Conservation (phyloP, 2,797 vertebrate species). For the Clangula hyemalis region DNA sequence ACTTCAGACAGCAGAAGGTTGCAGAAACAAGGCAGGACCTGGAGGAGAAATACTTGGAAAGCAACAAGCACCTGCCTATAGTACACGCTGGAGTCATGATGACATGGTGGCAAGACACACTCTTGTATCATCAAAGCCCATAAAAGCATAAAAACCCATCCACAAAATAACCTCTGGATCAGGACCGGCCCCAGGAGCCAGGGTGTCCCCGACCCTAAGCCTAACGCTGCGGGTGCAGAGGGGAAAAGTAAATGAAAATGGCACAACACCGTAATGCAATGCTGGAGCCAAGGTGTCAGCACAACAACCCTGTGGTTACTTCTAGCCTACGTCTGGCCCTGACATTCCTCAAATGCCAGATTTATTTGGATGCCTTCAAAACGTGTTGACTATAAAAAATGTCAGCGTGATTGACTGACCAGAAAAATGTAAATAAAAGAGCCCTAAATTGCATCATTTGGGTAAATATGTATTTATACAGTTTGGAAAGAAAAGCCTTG, state of each 20-base stretch:
- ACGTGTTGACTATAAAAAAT: not conserved
- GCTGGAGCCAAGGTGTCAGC: not conserved
- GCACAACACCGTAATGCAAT: not conserved
- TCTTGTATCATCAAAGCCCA: not conserved
- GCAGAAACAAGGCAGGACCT: not conserved
- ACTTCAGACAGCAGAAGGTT: not conserved
- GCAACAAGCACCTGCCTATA: not conserved
- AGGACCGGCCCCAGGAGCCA: not conserved
- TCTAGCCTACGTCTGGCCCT: not conserved
- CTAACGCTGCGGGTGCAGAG: fast-evolving
- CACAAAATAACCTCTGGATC: not conserved
- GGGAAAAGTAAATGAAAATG: not conserved
- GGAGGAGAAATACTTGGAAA: not conserved
- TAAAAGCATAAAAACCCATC: fast-evolving
- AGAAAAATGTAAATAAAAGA: conserved; percentile 36
- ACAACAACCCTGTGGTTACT: not conserved
- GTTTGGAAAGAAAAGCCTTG: conserved; percentile 67
- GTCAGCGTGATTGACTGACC: not conserved
- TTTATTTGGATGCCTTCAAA: not conserved
- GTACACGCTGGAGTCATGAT: not conserved
- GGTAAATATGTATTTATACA: conserved; percentile 69
- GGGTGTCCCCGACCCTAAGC: fast-evolving
- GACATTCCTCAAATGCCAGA: not conserved
- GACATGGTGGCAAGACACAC: fast-evolving
- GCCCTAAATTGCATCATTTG: conserved; percentile 36